Conservation (phyloP, 2,797 vertebrate species). For the Pterois miles region DNA sequence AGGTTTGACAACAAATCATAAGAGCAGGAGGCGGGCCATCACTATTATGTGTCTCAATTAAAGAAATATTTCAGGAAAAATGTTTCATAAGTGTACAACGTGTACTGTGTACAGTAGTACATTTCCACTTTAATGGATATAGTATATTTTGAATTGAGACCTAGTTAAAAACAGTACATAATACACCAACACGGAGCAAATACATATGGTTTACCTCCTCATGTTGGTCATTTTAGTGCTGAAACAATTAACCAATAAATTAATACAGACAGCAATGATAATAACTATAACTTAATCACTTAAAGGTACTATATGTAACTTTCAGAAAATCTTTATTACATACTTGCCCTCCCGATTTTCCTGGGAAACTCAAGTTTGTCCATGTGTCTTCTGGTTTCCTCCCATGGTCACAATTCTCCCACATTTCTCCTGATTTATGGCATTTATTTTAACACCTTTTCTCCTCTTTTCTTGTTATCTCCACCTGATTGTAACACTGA, state of each 20-base stretch:
- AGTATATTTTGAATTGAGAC: background rate
- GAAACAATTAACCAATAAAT: background rate
- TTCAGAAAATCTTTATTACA: background rate
- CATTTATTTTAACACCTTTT: too few relatives aligned
- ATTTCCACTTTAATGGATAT: background rate
- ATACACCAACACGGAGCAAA: background rate
- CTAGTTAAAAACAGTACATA: background rate
- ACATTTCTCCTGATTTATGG: too few relatives aligned
- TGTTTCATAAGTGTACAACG: background rate
- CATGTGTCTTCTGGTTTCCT: too few relatives aligned
- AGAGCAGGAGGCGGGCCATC: background rate
- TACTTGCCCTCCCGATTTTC: too few relatives aligned
- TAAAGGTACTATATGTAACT: background rate
- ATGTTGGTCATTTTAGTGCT: background rate
- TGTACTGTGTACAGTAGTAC: background rate
- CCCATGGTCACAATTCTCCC: rapidly evolving
- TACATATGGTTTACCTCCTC: background rate
- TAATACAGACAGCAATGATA: background rate
- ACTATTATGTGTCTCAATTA: background rate
- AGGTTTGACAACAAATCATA: background rate
- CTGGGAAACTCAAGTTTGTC: too few relatives aligned
- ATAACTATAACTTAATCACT: background rate
- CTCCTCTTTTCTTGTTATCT: too few relatives aligned
- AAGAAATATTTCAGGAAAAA: background rate
- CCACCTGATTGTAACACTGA: too few relatives aligned